Conservation (phyloP, 2,797 vertebrate species). For the Rhinella marina region DNA sequence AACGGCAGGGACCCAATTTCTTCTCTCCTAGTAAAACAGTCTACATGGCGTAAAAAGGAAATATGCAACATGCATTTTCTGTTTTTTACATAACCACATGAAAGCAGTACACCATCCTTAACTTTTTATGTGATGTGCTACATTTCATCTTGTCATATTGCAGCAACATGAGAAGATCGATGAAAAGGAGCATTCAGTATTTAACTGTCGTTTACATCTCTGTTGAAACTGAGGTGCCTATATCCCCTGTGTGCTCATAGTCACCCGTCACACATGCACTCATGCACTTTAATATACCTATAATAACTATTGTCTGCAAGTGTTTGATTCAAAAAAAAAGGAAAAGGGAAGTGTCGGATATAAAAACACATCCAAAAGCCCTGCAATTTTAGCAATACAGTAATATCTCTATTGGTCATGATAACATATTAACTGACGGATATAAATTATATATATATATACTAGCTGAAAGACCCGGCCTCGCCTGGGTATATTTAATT, state of each 20-base stretch:
- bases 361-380: too few relatives aligned
- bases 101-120: constrained; percentile 10
- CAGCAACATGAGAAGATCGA: neutral
- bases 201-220: neutral
- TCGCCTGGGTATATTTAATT: too few relatives aligned
- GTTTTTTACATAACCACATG: neutral
- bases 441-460: constrained; percentile 58
- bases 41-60: neutral
- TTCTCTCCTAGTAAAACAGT: neutral
- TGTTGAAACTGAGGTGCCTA: neutral
- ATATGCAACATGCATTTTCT: neutral
- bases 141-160: neutral
- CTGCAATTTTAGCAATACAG: too few relatives aligned
- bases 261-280: neutral
- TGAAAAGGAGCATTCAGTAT: constrained; percentile 22
- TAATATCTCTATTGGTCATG: too few relatives aligned
- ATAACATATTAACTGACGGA: neutral
- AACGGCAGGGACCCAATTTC: neutral
- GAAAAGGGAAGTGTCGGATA: neutral
- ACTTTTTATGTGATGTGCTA: neutral
- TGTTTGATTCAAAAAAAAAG: neutral
- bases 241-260: neutral
- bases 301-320: neutral
- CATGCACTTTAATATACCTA: neutral
- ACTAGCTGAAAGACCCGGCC: too few relatives aligned